Evolutionary conservation across 2,113 vertebrate genomes (phyloP).

Genomic region (Crocuta crocuta): DNA sequence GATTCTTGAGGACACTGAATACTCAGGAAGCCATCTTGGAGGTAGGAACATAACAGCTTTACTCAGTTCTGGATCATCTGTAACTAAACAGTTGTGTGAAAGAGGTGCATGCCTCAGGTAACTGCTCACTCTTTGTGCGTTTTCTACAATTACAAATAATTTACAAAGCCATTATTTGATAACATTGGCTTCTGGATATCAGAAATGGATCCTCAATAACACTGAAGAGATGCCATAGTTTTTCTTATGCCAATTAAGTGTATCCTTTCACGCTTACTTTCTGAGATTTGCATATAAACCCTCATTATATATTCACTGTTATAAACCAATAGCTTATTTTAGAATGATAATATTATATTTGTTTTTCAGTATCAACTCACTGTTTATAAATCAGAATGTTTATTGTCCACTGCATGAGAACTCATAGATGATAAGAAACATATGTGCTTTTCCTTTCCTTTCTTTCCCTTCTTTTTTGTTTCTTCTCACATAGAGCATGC

Average conservation of each 20-base stretch:
- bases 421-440: not conserved
- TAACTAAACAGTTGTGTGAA: not conserved
- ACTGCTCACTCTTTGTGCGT: not conserved
- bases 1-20: not conserved
- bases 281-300: not conserved
- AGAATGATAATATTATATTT: not conserved
- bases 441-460: not conserved
- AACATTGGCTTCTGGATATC: not conserved
- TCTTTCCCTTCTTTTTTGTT: not conserved
- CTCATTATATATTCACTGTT: not conserved
- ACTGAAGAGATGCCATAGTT: not conserved
- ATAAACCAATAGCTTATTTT: not conserved
- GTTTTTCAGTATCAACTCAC: not conserved
- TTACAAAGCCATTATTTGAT: not conserved
- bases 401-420: not conserved
- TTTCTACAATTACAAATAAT: not conserved
- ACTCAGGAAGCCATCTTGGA: not conserved
- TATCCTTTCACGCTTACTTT: not conserved
- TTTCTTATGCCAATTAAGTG: not conserved
- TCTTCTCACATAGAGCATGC: not conserved
- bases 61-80: not conserved
- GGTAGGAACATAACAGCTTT: not conserved
- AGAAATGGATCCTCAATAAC: not conserved
- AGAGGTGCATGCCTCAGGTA: not conserved
- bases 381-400: not conserved